Evolutionary conservation across 2,888 invertebrate species (phyloP).

Genomic region (Thelaira solivaga): DNA sequence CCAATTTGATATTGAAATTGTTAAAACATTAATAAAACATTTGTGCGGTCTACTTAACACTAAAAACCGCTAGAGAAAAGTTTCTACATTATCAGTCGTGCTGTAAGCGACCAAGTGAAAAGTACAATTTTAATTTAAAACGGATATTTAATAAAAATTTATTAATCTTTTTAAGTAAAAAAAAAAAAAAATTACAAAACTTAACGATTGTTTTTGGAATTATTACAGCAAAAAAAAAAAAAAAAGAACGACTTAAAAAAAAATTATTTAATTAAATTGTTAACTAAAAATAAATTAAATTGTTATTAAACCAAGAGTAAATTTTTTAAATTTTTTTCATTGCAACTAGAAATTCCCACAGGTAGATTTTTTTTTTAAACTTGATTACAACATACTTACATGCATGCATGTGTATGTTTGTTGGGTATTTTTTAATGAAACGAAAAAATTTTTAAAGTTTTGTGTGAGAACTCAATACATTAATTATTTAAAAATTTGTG

Average conservation of each 20-base stretch:
- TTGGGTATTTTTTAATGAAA: too few relatives aligned
- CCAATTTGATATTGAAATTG: conserved; percentile 26
- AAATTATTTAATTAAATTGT: background rate
- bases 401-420: too few relatives aligned
- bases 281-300: background rate
- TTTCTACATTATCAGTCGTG: conserved; percentile 71
- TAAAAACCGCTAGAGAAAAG: conserved; percentile 73
- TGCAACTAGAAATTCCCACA: conserved; percentile 7
- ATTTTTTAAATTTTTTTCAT: conserved; percentile 5
- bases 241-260: background rate
- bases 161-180: background rate
- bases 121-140: conserved; percentile 68
- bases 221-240: background rate
- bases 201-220: conserved; percentile 18
- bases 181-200: background rate
- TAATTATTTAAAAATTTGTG: conserved; percentile 16
- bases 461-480: conserved; percentile 37
- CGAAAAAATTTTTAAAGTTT: background rate
- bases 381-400: too few relatives aligned
- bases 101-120: conserved; percentile 62
- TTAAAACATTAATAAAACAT: conserved; percentile 44
- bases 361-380: conserved; percentile 23
- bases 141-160: conserved; percentile 56
- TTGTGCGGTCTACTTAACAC: conserved; percentile 63
- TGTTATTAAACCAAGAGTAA: conserved; percentile 19